A percentile compares a stretch with the other conserved stretches of the same genome.
phyloP scores from a whole-genome alignment of 2,888 invertebrate genomes.

The Xylophagus ater region DNA sequence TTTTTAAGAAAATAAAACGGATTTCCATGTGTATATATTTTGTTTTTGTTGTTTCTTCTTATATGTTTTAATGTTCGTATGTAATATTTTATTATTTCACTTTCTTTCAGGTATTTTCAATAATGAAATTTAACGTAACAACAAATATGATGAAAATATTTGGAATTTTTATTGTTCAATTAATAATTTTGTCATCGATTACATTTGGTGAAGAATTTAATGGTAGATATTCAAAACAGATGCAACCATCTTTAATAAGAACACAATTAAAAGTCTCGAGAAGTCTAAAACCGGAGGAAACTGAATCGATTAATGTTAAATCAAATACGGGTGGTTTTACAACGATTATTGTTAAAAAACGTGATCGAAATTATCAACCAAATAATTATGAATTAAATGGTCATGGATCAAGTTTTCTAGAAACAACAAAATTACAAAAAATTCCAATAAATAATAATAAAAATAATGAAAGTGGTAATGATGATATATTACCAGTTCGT shows the following conservation, averaged over 20 bases:
- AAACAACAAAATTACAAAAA: slow-evolving; percentile 4
- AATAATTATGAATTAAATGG: too few relatives aligned
- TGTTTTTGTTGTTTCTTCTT: too few relatives aligned
- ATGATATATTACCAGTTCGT: neutral
- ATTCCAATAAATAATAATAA: slow-evolving; percentile 2
- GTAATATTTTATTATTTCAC: too few relatives aligned
- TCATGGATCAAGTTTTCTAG: too few relatives aligned
- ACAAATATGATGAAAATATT: too few relatives aligned
- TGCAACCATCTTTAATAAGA: slow-evolving; percentile 49
- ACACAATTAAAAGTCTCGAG: slow-evolving; percentile 67
- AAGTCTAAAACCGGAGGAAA: slow-evolving; percentile 64
- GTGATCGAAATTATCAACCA: slow-evolving; percentile 22
- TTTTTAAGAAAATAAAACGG: too few relatives aligned
- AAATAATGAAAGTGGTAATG: neutral
- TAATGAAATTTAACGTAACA: too few relatives aligned
- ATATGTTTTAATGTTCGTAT: too few relatives aligned
- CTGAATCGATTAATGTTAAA: slow-evolving; percentile 64
- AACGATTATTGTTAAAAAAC: slow-evolving; percentile 63
- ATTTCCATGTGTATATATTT: too few relatives aligned
- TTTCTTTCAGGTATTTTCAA: too few relatives aligned
- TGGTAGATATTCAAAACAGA: neutral
- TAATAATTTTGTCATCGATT: too few relatives aligned
- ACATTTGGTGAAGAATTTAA: neutral
- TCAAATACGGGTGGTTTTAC: slow-evolving; percentile 66
- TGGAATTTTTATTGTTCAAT: too few relatives aligned